Evolutionary conservation across 2,888 invertebrate species (phyloP).

Genomic region (Leptinotarsa juncta): DNA sequence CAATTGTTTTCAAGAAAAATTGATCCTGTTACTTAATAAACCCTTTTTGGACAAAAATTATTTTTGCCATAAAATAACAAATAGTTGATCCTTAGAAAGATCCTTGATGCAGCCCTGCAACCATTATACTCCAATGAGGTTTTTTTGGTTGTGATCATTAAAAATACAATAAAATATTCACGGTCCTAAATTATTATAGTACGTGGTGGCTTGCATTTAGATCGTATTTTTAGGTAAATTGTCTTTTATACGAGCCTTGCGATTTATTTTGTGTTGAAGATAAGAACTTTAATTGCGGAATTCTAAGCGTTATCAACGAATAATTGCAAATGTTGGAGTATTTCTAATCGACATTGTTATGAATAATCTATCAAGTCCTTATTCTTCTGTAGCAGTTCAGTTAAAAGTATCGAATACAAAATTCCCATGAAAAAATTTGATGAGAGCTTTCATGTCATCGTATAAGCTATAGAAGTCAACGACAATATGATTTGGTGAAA

Average conservation of each 20-base stretch:
- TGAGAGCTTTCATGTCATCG: no score
- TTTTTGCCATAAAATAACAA: background rate
- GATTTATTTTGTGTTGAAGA: background rate
- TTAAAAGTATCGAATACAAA: background rate
- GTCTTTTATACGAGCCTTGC: background rate
- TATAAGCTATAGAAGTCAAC: no score
- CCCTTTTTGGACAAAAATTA: background rate
- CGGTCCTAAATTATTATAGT: background rate
- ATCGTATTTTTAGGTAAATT: constrained; percentile 8
- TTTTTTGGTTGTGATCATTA: background rate
- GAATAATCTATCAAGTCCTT: background rate
- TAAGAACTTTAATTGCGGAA: constrained; percentile 1
- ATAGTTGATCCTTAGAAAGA: background rate
- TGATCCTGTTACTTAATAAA: no score
- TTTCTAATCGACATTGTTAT: background rate
- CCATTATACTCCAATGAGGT: background rate
- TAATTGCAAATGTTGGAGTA: background rate
- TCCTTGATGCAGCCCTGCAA: background rate
- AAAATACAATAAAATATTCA: background rate
- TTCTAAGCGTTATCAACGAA: constrained; percentile 2
- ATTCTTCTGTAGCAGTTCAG: background rate
- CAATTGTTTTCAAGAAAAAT: no score
- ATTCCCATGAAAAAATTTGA: no score
- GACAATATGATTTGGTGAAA: no score
- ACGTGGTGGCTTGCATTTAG: background rate